Evolutionary conservation across 2,888 invertebrate species (phyloP).

Genomic region (Macrosiphum euphorbiae): DNA sequence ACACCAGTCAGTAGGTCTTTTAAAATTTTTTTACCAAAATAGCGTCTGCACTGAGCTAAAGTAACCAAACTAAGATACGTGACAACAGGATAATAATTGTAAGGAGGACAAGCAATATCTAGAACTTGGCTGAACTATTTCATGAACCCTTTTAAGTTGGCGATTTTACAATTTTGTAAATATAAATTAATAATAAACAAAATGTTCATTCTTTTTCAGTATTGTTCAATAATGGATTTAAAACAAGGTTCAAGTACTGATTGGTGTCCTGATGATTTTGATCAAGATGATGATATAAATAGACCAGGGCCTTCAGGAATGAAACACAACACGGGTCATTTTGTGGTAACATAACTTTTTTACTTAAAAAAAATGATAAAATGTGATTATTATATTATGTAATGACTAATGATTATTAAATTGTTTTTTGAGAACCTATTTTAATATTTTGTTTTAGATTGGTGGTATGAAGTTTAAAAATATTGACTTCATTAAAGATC

Average conservation of each 20-base stretch:
- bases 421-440: background rate
- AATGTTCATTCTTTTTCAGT: background rate
- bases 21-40: too few species aligned
- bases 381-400: background rate
- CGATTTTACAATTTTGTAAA: background rate
- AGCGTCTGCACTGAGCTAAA: too few species aligned
- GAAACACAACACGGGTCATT: conserved; percentile 47
- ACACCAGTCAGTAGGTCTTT: too few species aligned
- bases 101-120: too few species aligned
- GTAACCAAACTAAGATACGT: too few species aligned
- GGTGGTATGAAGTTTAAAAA: conserved; percentile 60
- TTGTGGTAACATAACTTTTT: conserved; percentile 41
- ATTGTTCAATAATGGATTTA: conserved; percentile 35
- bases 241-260: conserved; percentile 39
- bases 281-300: conserved; percentile 46
- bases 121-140: too few species aligned
- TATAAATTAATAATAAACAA: background rate
- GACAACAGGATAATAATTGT: too few species aligned
- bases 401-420: background rate
- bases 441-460: conserved; percentile 50
- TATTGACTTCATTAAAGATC: conserved; percentile 61
- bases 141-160: too few species aligned
- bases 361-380: background rate
- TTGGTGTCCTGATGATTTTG: conserved; percentile 61
- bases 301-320: conserved; percentile 48